phyloP scores from a whole-genome alignment of 2,888 invertebrate genomes.

The Gasteruption jaculator region DNA sequence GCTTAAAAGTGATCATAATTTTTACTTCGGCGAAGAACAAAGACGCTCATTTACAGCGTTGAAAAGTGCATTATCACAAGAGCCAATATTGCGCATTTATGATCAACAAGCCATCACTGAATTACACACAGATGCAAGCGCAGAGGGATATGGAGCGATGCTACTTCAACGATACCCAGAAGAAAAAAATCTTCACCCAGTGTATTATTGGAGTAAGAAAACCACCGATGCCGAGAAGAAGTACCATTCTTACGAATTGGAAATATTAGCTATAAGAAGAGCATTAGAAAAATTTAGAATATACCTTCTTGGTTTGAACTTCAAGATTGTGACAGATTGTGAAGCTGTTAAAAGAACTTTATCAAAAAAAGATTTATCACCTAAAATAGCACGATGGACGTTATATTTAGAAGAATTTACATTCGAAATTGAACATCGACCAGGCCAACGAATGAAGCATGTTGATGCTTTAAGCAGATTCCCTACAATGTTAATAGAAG shows the following conservation, averaged over 20 bases:
- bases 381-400: constrained; percentile 15
- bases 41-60: constrained; percentile 1
- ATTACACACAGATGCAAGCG: constrained; percentile 14
- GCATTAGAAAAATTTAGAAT: constrained; percentile 19
- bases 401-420: constrained; percentile 13
- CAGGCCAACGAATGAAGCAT: constrained; percentile 12
- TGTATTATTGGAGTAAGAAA: constrained; percentile 17
- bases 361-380: constrained; percentile 9
- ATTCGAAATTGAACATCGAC: constrained; percentile 15
- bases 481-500: constrained; percentile 15
- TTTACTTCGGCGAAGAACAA: constrained; percentile 2
- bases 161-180: constrained; percentile 9
- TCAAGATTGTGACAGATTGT: constrained; percentile 21
- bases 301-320: constrained; percentile 20
- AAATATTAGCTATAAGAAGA: constrained; percentile 19
- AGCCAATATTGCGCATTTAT: constrained; percentile 15
- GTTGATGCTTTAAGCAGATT: constrained; percentile 19
- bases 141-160: constrained; percentile 10
- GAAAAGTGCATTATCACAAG: constrained; percentile 6
- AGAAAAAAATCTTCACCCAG: constrained; percentile 11
- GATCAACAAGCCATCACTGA: constrained; percentile 1
- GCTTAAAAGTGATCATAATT: constrained; percentile 10
- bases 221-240: constrained; percentile 18
- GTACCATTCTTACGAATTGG: constrained; percentile 20
- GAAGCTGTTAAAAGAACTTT: constrained; percentile 15